These are phyloP conservation scores for Hydropsyche tenuis DNA, from an alignment of 1,140 invertebrate species.

Conservation along the genomic window DNA sequence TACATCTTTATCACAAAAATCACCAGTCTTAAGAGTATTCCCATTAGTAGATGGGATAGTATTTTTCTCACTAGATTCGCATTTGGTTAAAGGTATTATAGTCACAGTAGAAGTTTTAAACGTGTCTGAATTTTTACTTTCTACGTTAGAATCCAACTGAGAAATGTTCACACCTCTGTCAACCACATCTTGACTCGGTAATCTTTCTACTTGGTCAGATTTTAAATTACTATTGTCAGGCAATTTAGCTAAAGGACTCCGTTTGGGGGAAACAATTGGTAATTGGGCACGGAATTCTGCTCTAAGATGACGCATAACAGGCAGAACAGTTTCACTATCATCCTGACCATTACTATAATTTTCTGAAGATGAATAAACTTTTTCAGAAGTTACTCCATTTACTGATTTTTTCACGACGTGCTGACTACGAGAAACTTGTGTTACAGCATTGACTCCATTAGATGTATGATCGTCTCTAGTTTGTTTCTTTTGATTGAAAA, in stretches of 20 bases:
- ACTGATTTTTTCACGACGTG: constrained; percentile 49
- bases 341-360: constrained; percentile 28
- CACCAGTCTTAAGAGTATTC: constrained; percentile 20
- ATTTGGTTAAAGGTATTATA: constrained; percentile 42
- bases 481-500: constrained; percentile 72
- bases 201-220: constrained; percentile 43
- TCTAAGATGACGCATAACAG: constrained; percentile 79
- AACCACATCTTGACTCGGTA: constrained; percentile 39
- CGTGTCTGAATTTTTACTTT: constrained; percentile 13
- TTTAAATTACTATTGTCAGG: constrained; percentile 52
- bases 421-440: constrained; percentile 26
- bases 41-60: not conserved
- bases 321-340: constrained; percentile 62
- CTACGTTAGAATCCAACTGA: constrained; percentile 1
- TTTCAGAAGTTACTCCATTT: constrained; percentile 52
- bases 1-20: constrained; percentile 14
- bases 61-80: constrained; percentile 29
- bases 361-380: constrained; percentile 53
- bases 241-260: constrained; percentile 56
- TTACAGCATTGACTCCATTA: constrained; percentile 42
- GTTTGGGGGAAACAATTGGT: constrained; percentile 71
- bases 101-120: constrained; percentile 35
- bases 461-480: constrained; percentile 56
- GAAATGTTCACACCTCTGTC: constrained; percentile 33
- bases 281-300: constrained; percentile 86